Evolutionary conservation across 2,797 vertebrate genomes (phyloP).

Genomic region (Florisuga fusca): DNA sequence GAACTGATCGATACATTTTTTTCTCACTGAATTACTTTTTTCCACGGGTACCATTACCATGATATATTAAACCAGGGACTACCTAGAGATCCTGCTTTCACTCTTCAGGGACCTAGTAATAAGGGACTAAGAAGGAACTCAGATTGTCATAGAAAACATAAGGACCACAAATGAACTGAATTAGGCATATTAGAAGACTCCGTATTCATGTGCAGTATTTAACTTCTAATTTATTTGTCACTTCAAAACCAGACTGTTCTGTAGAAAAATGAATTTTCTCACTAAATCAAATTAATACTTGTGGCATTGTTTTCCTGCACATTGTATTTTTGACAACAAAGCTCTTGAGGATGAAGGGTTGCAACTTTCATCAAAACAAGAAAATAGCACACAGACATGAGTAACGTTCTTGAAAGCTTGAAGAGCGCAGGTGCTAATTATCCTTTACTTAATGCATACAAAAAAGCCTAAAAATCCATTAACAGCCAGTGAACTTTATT

Average conservation of each 20-base stretch:
- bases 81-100: background rate
- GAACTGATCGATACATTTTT: background rate
- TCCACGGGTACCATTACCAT: background rate
- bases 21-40: background rate
- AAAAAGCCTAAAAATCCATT: conserved; percentile 55
- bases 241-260: background rate
- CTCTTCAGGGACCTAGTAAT: background rate
- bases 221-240: background rate
- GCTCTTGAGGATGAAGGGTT: background rate
- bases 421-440: conserved; percentile 61
- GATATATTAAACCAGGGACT: background rate
- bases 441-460: conserved; percentile 29
- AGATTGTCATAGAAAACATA: background rate
- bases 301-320: background rate
- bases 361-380: conserved; percentile 40
- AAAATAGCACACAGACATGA: conserved; percentile 54
- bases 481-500: conserved; percentile 61
- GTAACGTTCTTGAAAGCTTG: conserved; percentile 44
- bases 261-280: background rate
- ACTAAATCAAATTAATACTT: background rate
- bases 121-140: background rate
- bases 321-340: background rate
- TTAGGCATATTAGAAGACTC: background rate
- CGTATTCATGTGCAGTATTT: background rate
- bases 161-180: background rate